Percentiles rank a stretch among this genome's conserved stretches.
Evolutionary conservation across 2,797 vertebrate genomes (phyloP).

Genomic region (Sebastes melanostomus): DNA sequence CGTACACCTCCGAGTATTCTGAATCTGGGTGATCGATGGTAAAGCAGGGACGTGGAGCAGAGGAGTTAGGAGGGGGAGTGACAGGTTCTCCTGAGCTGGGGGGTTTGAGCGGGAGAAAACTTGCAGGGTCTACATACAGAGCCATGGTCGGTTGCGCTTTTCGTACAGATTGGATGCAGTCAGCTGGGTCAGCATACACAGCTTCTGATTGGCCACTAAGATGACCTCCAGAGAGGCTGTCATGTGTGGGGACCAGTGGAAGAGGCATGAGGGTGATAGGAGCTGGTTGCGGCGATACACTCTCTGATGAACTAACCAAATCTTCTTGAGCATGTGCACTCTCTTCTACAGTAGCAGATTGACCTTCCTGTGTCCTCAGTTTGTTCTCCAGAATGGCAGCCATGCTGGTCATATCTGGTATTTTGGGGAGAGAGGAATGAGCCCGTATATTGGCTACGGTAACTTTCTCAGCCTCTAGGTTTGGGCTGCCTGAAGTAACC

Average conservation of each 20-base stretch:
- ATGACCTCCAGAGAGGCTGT: background rate
- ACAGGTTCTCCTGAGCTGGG: conserved; percentile 8
- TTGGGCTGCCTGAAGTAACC: conserved; percentile 4
- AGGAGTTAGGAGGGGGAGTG: background rate
- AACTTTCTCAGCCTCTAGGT: conserved; percentile 20
- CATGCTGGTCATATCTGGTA: conserved; percentile 22
- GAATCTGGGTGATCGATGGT: conserved; percentile 11
- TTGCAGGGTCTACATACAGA: conserved; percentile 67
- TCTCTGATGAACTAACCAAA: background rate
- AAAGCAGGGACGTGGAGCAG: background rate
- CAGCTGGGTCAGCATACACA: conserved; percentile 70
- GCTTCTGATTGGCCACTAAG: conserved; percentile 41
- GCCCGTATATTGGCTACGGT: conserved; percentile 9
- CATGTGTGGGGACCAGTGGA: conserved; percentile 47
- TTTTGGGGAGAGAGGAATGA: conserved; percentile 75
- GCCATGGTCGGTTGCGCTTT: background rate
- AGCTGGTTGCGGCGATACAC: conserved; percentile 31
- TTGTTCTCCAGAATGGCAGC: conserved; percentile 32
- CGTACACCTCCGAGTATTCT: conserved; percentile 76
- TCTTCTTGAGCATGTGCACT: conserved; percentile 8
- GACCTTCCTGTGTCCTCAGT: conserved; percentile 15
- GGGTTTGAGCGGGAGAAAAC: conserved; percentile 62
- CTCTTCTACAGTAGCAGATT: conserved; percentile 9
- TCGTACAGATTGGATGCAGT: conserved; percentile 31
- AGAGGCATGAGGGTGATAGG: conserved; percentile 68